Conservation (phyloP, 2,113 vertebrate species). For the Thamnophis sirtalis region DNA sequence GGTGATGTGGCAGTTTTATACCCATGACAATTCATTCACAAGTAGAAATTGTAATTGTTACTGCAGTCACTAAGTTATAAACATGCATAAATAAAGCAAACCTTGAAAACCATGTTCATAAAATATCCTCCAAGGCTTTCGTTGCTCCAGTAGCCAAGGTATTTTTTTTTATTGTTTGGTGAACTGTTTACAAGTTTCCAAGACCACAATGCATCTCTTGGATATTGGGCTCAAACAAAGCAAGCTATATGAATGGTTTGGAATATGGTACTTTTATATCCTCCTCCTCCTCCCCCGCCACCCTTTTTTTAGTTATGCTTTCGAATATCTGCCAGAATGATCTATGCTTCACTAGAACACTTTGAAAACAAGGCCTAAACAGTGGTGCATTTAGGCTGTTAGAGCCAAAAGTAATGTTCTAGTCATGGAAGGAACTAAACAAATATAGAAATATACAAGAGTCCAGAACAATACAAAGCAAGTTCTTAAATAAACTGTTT, state of each 20-base stretch:
- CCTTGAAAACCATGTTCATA: not conserved
- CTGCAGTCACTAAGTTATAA: not conserved
- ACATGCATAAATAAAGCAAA: not conserved
- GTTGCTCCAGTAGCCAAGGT: not conserved
- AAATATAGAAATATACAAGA: not conserved
- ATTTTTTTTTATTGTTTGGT: not conserved
- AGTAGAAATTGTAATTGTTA: not conserved
- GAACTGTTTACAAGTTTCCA: conserved; percentile 12
- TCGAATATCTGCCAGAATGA: conserved; percentile 7
- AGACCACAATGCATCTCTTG: conserved; percentile 10
- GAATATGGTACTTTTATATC: not conserved
- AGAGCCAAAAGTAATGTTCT: conserved; percentile 11
- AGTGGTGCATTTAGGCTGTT: not conserved
- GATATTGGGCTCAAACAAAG: conserved; percentile 11
- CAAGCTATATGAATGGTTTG: not conserved
- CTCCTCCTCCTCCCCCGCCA: too few relatives aligned
- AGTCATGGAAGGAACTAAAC: conserved; percentile 15
- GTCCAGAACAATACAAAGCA: not conserved
- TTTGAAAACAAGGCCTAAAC: conserved; percentile 12
- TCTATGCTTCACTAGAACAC: not conserved
- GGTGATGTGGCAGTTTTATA: not conserved
- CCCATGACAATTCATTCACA: not conserved
- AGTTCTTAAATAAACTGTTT: conserved; percentile 1
- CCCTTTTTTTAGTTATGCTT: conserved; percentile 2
- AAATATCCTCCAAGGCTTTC: not conserved